Conservation (phyloP, 2,797 vertebrate species). For the Sebastes taczanowskii region DNA sequence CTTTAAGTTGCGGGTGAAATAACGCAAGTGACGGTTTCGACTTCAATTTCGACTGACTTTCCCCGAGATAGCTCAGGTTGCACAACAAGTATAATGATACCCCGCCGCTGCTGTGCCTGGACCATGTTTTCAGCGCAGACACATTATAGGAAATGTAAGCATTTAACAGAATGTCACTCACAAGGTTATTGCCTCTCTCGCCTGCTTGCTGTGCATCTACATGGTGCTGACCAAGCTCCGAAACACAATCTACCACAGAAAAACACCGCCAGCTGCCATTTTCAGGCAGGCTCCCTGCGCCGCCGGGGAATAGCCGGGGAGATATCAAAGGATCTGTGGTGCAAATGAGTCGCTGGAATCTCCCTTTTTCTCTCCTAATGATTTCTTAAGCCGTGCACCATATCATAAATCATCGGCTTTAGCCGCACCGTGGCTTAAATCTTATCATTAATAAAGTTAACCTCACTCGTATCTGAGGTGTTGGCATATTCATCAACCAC, state of each 20-base stretch:
- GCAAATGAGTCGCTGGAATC: conserved; percentile 74
- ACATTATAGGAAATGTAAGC: conserved; percentile 79
- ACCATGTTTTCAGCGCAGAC: conserved; percentile 64
- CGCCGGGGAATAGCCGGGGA: conserved; percentile 54
- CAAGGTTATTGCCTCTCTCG: conserved; percentile 81
- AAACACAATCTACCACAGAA: conserved; percentile 81
- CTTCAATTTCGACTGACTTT: conserved; percentile 20
- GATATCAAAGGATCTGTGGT: conserved; percentile 75
- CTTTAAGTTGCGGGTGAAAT: conserved; percentile 35
- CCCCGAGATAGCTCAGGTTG: conserved; percentile 40
- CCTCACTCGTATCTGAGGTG: conserved; percentile 55
- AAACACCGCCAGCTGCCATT: conserved; percentile 63
- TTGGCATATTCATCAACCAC: conserved; percentile 58
- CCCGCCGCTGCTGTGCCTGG: conserved; percentile 45
- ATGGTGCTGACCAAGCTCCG: conserved; percentile 83
- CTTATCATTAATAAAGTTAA: conserved; percentile 67
- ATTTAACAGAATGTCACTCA: conserved; percentile 83
- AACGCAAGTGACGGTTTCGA: conserved; percentile 38
- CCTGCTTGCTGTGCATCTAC: conserved; percentile 80
- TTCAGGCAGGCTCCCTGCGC: conserved; percentile 61
- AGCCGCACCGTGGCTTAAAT: conserved; percentile 45
- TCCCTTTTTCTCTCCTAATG: conserved; percentile 65
- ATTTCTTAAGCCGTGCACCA: conserved; percentile 53
- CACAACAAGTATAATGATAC: conserved; percentile 65
- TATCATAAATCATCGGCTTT: conserved; percentile 59